phyloP scores from a whole-genome alignment of 2,797 vertebrate species.

The Pangasius mekongensis region DNA sequence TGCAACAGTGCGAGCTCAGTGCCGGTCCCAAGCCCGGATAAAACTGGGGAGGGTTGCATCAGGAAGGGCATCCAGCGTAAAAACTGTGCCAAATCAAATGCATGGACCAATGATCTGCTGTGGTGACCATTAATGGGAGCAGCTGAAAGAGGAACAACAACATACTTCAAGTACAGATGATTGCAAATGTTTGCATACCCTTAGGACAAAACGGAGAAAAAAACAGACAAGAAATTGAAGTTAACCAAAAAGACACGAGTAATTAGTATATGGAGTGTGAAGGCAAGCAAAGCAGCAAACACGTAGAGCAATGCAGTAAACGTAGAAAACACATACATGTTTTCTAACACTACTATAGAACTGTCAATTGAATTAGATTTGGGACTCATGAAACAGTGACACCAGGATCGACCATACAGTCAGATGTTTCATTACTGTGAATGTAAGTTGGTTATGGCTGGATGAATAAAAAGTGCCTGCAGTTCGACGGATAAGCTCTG shows the following conservation, averaged over 20 bases:
- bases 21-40: too few relatives aligned
- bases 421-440: background rate
- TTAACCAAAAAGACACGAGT: background rate
- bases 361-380: background rate
- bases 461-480: background rate
- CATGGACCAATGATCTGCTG: too few relatives aligned
- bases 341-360: background rate
- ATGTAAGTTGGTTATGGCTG: background rate
- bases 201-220: background rate
- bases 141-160: background rate
- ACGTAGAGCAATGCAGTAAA: too few relatives aligned
- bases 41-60: too few relatives aligned
- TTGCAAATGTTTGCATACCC: background rate
- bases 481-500: conserved; percentile 10
- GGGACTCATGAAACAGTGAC: background rate
- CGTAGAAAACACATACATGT: background rate
- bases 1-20: too few relatives aligned
- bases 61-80: too few relatives aligned
- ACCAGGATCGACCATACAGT: background rate
- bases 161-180: background rate
- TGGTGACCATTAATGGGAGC: too few relatives aligned
- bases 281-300: background rate
- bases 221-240: background rate
- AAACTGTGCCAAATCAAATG: too few relatives aligned
- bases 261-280: background rate